Evolutionary conservation across 2,797 vertebrate species (phyloP).

Genomic region (Emys orbicularis): DNA sequence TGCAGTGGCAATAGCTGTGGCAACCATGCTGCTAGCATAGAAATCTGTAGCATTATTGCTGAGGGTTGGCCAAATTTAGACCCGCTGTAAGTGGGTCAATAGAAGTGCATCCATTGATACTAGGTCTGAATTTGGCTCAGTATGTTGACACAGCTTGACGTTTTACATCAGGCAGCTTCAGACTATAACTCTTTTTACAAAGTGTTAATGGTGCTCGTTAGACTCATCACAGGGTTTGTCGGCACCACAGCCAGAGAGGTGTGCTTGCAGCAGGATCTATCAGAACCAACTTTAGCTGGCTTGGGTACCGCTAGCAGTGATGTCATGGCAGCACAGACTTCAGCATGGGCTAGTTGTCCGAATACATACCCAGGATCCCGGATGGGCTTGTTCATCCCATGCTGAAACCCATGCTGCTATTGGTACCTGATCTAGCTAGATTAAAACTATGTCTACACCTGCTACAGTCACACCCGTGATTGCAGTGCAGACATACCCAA

Average conservation of each 20-base stretch:
- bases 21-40: fast-evolving
- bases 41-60: not conserved
- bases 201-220: not conserved
- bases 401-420: not conserved
- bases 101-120: fast-evolving
- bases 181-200: no score
- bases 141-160: fast-evolving
- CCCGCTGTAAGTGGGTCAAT: not conserved
- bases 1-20: fast-evolving
- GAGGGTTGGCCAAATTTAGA: not conserved
- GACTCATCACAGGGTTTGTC: not conserved
- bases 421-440: not conserved
- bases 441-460: not conserved
- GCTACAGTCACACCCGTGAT: not conserved
- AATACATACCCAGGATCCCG: not conserved
- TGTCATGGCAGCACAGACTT: not conserved
- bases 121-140: fast-evolving
- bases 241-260: no score
- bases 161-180: not conserved
- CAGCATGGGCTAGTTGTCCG: not conserved
- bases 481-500: not conserved
- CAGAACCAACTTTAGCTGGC: not conserved
- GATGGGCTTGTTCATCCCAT: not conserved
- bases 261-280: not conserved
- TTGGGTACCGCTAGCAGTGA: not conserved